Evolutionary conservation across 1,140 invertebrate genomes (phyloP).

Genomic region (Drosophila erecta): DNA sequence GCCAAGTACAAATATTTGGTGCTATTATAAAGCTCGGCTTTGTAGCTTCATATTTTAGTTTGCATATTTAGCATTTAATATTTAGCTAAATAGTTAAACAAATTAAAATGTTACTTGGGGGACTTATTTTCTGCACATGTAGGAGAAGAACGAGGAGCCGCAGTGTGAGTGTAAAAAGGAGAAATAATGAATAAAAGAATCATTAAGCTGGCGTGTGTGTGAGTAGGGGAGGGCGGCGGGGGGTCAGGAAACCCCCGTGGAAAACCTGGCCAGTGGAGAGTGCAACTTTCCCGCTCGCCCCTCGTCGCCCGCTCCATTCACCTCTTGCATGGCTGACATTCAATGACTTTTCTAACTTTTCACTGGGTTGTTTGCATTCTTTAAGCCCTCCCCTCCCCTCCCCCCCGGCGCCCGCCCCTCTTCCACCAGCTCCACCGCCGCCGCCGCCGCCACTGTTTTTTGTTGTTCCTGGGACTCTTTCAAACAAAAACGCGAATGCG

Average conservation of each 20-base stretch:
- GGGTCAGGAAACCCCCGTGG: conserved; percentile 7
- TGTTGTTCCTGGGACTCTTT: conserved; percentile 66
- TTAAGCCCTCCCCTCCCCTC: not conserved
- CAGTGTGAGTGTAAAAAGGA: conserved; percentile 21
- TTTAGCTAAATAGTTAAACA: not conserved
- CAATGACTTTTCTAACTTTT: conserved; percentile 81
- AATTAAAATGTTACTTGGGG: not conserved
- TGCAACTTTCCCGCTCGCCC: conserved; percentile 34
- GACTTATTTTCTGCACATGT: not conserved
- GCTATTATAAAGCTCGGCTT: too few species aligned
- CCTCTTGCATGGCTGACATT: conserved; percentile 79
- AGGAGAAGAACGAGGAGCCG: conserved; percentile 5
- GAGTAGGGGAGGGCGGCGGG: not conserved
- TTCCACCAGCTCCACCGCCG: not conserved
- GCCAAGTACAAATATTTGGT: too few species aligned
- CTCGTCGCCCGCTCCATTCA: conserved; percentile 13
- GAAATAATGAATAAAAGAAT: conserved; percentile 83
- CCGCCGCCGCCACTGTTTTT: not conserved
- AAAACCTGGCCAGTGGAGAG: conserved; percentile 53
- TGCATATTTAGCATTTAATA: too few species aligned
- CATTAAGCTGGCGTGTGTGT: conserved; percentile 69
- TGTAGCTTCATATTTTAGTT: too few species aligned
- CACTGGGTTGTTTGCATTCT: conserved; percentile 68
- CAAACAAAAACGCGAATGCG: conserved; percentile 65
- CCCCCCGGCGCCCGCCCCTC: not conserved